Evolutionary conservation across 2,888 invertebrate genomes (phyloP), one percentile per base, ranked within the genome.

Genomic region (Thecocarcelia acutangulata): DNA sequence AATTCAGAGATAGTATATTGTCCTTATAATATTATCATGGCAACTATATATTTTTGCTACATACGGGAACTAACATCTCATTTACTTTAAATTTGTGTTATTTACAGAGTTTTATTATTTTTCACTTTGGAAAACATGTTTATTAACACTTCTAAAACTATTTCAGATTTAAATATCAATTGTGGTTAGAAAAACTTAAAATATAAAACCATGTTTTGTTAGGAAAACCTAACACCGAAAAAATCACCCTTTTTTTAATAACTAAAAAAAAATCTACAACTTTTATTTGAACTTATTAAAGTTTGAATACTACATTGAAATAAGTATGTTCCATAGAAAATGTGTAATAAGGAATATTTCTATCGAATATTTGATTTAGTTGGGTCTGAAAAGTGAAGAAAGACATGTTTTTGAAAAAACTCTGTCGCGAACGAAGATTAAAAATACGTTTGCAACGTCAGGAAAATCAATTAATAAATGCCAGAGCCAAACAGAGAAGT

Each of bases 381-480:
- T 61, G 48, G 61, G 42, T 48, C 28, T 28, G 12, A 50, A 21
- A 42, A 37, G 48, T 56, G 80, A 61, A 54, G 56, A 63, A 69
- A 48, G 74, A 64, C 83, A 88, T 88, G 88, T 87, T 87, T 85
- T 84, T 85, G 44, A 86, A 83, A 12, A 87, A 86, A 73, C 72
- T 83, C 42, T 87, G 86, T n/a, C 79, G 85, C 54, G 83, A 83
- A 78, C 86, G 87, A n/a, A 85, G 89, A 21, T 85, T 85, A 42
- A 80, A 83, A 24, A 37, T 87, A 80, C 86, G 89, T 21, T 86
- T 84, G 12, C 85, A 86, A 21, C 87, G 89, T 13, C 85, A 86
- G 37, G 89, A 89, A 81, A 83, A 84, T 37, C 86, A 87, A 52
- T 56, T 88, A 75, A 86, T 89, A 77, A 72, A 86, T 46, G 70